These are phyloP conservation scores for Eubasilissa regina DNA, from an alignment of 1,140 invertebrate genomes.

Conservation along the genomic window DNA sequence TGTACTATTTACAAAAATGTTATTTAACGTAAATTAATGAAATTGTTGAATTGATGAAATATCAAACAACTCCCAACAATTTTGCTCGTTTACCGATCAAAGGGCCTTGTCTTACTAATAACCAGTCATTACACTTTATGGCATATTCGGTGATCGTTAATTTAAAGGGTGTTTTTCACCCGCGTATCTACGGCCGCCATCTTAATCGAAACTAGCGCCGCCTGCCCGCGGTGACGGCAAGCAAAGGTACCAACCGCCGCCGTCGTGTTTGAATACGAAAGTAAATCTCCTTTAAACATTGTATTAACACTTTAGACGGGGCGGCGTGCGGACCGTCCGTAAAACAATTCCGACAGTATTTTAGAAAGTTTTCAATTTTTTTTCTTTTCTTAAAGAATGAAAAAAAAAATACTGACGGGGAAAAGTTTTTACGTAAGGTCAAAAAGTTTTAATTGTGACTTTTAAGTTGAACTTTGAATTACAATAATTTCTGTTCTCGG, in stretches of 20 bases:
- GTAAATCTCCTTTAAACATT: conserved; percentile 12
- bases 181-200: conserved; percentile 16
- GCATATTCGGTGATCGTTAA: conserved; percentile 18
- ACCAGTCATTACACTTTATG: conserved; percentile 7
- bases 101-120: conserved; percentile 8
- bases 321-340: not conserved
- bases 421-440: too few relatives aligned
- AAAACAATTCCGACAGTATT: not conserved
- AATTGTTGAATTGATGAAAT: not conserved
- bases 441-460: too few relatives aligned
- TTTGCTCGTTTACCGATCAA: conserved; percentile 5
- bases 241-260: not conserved
- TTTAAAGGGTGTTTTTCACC: not conserved
- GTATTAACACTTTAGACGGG: conserved; percentile 15
- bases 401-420: too few relatives aligned
- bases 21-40: not conserved
- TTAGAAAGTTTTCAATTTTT: too few relatives aligned
- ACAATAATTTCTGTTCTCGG: too few relatives aligned
- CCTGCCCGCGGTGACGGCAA: not conserved
- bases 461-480: too few relatives aligned
- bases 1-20: too few relatives aligned
- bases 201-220: conserved; percentile 22
- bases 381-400: too few relatives aligned
- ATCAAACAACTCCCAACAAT: not conserved
- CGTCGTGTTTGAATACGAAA: conserved; percentile 7